These are phyloP conservation scores for Ctenosaura bakeri DNA, from an alignment of 2,797 vertebrate species.

Conservation along the genomic window DNA sequence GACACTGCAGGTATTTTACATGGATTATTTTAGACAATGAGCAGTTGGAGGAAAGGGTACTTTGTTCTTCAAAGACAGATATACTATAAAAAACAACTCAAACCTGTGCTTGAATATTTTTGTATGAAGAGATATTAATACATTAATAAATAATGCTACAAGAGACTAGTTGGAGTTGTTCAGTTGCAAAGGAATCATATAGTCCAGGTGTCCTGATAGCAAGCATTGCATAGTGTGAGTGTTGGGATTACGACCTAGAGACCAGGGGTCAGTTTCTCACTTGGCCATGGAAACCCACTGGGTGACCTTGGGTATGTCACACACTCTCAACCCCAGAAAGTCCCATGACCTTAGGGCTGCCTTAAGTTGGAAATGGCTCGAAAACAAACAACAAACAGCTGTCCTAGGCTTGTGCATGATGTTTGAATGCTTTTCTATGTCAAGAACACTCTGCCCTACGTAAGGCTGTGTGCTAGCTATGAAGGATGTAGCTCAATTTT, in stretches of 20 bases:
- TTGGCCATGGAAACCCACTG: no score
- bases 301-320: no score
- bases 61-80: neutral
- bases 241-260: no score
- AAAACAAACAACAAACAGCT: neutral
- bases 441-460: neutral
- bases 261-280: no score
- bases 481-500: neutral
- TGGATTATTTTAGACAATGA: neutral
- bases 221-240: no score
- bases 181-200: neutral
- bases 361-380: no score
- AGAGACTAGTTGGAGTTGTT: neutral
- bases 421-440: neutral
- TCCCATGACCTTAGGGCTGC: no score
- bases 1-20: conserved; percentile 84
- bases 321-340: no score
- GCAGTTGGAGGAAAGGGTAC: neutral
- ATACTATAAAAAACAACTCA: no score
- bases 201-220: neutral
- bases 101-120: no score
- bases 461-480: neutral
- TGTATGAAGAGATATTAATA: neutral
- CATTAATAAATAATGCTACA: no score
- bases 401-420: neutral